Base-by-base conservation (phyloP, 1,140 invertebrate genomes). In the Zelostemma sp. region DNA sequence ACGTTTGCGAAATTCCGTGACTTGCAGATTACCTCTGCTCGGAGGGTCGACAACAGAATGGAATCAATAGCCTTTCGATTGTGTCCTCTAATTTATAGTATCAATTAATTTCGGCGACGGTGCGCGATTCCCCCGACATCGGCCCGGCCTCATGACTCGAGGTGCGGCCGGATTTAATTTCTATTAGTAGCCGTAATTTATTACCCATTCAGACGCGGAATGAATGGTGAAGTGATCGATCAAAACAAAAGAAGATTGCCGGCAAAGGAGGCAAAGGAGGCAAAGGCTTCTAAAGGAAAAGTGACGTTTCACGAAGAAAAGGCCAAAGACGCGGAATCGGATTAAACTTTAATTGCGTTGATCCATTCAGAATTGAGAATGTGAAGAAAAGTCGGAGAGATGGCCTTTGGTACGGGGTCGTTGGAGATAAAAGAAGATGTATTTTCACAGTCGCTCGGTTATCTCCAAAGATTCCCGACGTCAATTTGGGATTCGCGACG, bases 71-170 rank as follows among this genome's bases (percentile, higher is more conserved):
- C 74, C 72, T 68, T 74, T 75, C 76, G 75, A 80, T 80, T 78
- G 81, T 80, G 77, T 79, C 75, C 78, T 79, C 77, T 83, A 82
- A 83, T 83, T 83, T 83, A 83, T 83, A 82, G 81, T 82, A 80
- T 82, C 80, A 83, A 82, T 83, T 83, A 82, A 83, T 83, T 83
- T 78, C 51, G 71, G 68, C 73, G 75, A 68, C 73, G 72, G 56
- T 65, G 63, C 59, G 67, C 71, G 72, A 73, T 66, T 75, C 66
- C 64, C 74, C 33, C 48, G 43, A 40, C 64, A 67, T 16, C 14
- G 0, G 5, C 49, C 58, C 61, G 40, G 68, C 63, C 21, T 48
- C 60, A 53, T 38, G 57, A 67, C 66, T 75, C 68, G 53, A 65
- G 68, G 72, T 67, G 65, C 55, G 55, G 64, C 49, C 68, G 57